A percentile compares a stretch with the other conserved stretches of the same genome.
Conservation (phyloP, 2,797 vertebrate species). For the Gila robusta region DNA sequence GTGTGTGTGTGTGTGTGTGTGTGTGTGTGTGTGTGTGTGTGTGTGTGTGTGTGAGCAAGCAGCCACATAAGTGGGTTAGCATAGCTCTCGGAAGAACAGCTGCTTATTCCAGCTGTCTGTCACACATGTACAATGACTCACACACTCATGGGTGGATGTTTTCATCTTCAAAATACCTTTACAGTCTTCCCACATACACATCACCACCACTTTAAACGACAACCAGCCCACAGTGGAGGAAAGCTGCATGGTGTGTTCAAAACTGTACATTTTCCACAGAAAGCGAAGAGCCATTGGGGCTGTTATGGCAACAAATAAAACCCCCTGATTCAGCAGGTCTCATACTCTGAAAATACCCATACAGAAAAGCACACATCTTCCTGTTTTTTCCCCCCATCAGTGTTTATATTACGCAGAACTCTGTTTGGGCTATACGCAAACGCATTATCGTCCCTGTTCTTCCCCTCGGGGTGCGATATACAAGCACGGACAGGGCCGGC, state of each 20-base stretch:
- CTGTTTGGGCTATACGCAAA: constrained; percentile 35
- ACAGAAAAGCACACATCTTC: constrained; percentile 17
- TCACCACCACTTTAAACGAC: background rate
- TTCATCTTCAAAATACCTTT: constrained; percentile 23
- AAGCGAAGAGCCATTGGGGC: background rate
- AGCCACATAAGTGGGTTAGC: constrained; percentile 3
- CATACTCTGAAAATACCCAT: background rate
- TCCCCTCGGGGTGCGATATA: constrained; percentile 20
- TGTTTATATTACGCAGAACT: constrained; percentile 15
- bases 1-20: background rate
- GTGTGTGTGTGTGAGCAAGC: background rate
- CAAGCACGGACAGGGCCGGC: constrained; percentile 20
- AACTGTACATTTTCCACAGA: constrained; percentile 11
- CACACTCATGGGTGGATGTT: constrained; percentile 25
- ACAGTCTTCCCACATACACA: constrained; percentile 14
- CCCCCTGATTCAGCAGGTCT: constrained; percentile 27
- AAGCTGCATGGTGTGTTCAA: background rate
- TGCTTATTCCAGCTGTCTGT: constrained; percentile 48
- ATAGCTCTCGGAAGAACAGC: constrained; percentile 39
- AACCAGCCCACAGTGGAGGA: constrained; percentile 18
- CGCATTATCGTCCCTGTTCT: constrained; percentile 4
- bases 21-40: constrained; percentile 7
- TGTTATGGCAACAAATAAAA: constrained; percentile 26
- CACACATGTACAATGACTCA: constrained; percentile 42
- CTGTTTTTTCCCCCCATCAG: background rate